Evolutionary conservation across 2,113 vertebrate species (phyloP), one percentile per base, ranked within the genome.

Genomic region (Lagopus muta): DNA sequence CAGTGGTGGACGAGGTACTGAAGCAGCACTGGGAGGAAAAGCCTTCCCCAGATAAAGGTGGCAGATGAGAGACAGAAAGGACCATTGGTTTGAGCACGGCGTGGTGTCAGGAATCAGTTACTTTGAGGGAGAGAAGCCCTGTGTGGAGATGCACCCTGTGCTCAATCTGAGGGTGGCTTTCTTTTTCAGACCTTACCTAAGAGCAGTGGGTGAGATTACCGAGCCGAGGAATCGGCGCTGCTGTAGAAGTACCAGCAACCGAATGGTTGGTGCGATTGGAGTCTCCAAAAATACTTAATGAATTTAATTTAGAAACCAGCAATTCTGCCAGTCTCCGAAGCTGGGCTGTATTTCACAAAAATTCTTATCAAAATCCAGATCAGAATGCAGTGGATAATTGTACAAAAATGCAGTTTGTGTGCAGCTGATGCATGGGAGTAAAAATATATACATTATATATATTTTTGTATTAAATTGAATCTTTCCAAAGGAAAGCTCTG

Each of bases 371-470:
- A 43, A 93, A 88, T 92, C 91, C 28, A 32, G 87, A 69, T 82
- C 64, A 24, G 95, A 92, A 80, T 32, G 43, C 70, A 13, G 17
- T 47, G 89, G 73, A 90, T 92, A 88, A 95, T 90, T 76, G 42
- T 47, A 28, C 89, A 81, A 60, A 94, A 95, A 93, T 87, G 70
- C 13, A 61, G 95, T 91, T 95, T 96, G 69, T 93, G 74, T 90
- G 86, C 75, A 64, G 97, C 94, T 96, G 83, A 90, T 91, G 83
- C 9, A 62, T 94, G 87, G 92, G 93, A 28, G 94, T 94, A 94
- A 86, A 74, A 5, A 19, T 95, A 30, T 9, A 27, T 54, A 27
- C 28, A 30, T 54, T 10, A 21, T 22, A 12, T 47, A 47, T 25
- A n/a, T 50, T 61, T 94, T 94, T 87, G 66, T 73, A 40, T 69